These are phyloP conservation scores for Schizotus pectinicornis DNA, from an alignment of 2,888 invertebrate species.

Conservation along the genomic window DNA sequence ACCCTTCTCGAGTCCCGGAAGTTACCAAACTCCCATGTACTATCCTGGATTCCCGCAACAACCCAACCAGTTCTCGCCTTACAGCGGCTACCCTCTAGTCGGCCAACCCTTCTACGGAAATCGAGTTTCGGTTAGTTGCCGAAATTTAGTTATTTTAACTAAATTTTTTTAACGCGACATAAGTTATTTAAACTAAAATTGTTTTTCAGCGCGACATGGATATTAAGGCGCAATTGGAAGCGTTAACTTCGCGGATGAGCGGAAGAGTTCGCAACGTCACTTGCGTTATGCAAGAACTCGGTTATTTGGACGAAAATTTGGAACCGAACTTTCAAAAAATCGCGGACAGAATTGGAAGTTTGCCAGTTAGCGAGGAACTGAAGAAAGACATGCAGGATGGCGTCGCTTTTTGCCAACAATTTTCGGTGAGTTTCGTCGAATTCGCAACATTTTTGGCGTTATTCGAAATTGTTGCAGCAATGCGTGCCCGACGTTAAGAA, in stretches of 20 bases:
- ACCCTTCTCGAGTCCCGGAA: conserved; percentile 31
- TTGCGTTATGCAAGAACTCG: conserved; percentile 75
- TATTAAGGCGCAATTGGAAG: conserved; percentile 66
- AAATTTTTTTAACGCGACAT: not conserved
- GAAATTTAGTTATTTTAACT: not conserved
- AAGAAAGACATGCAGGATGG: conserved; percentile 72
- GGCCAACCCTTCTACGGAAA: conserved; percentile 54
- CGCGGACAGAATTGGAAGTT: conserved; percentile 65
- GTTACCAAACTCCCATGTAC: conserved; percentile 45
- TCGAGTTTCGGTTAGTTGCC: conserved; percentile 64
- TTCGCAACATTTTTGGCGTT: conserved; percentile 3
- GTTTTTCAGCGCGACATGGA: conserved; percentile 66
- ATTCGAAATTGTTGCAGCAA: conserved; percentile 62
- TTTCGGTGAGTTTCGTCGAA: conserved; percentile 62
- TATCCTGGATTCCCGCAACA: conserved; percentile 62
- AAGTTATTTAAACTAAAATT: not conserved
- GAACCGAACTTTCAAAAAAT: conserved; percentile 72
- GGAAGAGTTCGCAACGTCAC: conserved; percentile 68
- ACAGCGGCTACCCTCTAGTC: conserved; percentile 55
- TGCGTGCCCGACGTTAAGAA: conserved; percentile 72
- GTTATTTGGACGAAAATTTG: conserved; percentile 70
- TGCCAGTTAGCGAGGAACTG: conserved; percentile 68
- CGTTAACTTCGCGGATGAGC: conserved; percentile 62
- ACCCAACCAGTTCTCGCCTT: conserved; percentile 46
- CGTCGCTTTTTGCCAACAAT: conserved; percentile 71